A percentile compares a stretch with the other conserved stretches of the same genome.
phyloP scores from a whole-genome alignment of 2,888 invertebrate species.

The Hybos culiciformis region DNA sequence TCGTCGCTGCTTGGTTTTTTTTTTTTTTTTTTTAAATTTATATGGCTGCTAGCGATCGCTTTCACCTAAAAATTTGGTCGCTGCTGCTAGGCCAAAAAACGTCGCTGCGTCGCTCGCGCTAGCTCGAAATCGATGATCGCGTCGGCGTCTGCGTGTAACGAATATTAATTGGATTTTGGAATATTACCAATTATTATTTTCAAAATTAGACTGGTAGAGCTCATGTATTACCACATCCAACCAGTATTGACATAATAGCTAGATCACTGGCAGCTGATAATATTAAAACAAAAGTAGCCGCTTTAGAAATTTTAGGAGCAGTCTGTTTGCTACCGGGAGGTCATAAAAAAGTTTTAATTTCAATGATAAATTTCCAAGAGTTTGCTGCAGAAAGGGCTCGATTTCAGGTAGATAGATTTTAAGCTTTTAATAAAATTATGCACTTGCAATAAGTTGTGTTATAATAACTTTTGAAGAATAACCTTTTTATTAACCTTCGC shows the following conservation, averaged over 20 bases:
- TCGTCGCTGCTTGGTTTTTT: no score
- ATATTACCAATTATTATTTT: constrained; percentile 6
- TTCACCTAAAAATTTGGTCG: no score
- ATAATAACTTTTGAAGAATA: no score
- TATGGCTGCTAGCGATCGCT: no score
- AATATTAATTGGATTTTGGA: no score
- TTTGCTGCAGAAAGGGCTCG: constrained; percentile 85
- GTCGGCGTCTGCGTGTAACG: no score
- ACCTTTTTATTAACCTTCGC: neutral
- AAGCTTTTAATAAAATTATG: no score
- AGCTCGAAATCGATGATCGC: no score
- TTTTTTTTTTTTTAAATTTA: no score
- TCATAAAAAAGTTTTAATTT: constrained; percentile 86
- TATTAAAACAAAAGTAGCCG: constrained; percentile 88
- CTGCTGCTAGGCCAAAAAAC: no score
- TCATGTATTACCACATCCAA: constrained; percentile 89
- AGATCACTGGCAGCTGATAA: constrained; percentile 85
- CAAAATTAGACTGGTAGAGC: constrained; percentile 71
- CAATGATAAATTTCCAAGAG: constrained; percentile 89
- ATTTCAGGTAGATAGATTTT: constrained; percentile 47
- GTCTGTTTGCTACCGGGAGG: constrained; percentile 95
- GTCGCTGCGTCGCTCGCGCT: no score
- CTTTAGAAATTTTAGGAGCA: constrained; percentile 91
- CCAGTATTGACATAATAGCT: constrained; percentile 86
- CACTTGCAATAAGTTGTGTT: no score